Base-by-base conservation (phyloP, 2,113 vertebrate species). In the Ovibos moschatus region DNA sequence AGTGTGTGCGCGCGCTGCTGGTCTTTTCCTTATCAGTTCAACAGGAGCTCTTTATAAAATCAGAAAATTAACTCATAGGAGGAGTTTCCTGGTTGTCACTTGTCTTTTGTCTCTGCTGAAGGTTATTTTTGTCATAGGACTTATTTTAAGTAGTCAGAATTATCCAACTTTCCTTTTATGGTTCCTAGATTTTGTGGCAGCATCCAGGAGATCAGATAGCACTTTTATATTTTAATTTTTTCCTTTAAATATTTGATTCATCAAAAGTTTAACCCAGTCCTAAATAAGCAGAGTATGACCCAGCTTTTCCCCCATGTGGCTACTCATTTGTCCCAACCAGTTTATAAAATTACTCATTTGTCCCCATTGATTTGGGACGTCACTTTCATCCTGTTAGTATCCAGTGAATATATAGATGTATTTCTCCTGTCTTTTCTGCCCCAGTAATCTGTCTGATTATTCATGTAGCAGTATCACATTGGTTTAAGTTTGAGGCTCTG, bases 101-200 rank as follows among this genome's bases (percentile, higher is more conserved):
- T 96, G 45, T 97, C 95, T 95, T 96, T 97, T 95, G 89, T 92
- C 90, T 97, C 96, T 97, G 94, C 43, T 92, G 89, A 94, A 97
- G 82, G 87, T 98, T 97, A 96, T 96, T 97, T 98, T 96, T 95
- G 58, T 94, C 64, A 57, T 51, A 88, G 95, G 94, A 94, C 76
- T 96, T 97, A 97, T 87, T 96, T 96, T 96, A 95, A 96, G 95
- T 85, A 88, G 74, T 96, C 89, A 96, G 0, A 96, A 97, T 97
- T 97, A 97, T 71, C 90, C 81, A 96, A 13, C 81, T 96, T 96
- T 96, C 95, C 95, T 94, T 97, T 96, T 97, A 94, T 97, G 96
- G 81, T 96, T 96, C 33, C 47, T 92, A 78, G 85, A 58, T 95
- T 98, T 96, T 97, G 84, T 96, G 85, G 94, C 79, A 89, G 92